Evolutionary conservation across 2,113 vertebrate genomes (phyloP), one percentile per base, ranked within the genome.

Genomic region (Arizona elegans): DNA sequence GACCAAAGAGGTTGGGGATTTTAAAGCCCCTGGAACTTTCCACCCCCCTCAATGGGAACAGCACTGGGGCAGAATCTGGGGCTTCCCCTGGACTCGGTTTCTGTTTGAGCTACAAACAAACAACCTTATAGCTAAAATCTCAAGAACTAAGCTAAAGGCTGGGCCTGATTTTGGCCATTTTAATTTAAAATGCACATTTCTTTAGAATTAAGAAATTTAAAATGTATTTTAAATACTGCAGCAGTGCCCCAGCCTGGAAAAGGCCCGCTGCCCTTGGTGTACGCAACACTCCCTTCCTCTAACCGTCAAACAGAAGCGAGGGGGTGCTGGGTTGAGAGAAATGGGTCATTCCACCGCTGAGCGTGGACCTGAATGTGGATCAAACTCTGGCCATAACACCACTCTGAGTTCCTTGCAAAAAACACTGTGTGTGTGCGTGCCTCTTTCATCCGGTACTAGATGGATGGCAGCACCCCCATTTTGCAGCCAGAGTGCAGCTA

Each of bases 261-360:
- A n/a, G 62, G 29, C 29, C 29, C 26, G 11, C 62, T n/a, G 29
- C 4, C 62, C 62, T 70, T n/a, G 62, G 62, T 5, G 29, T 6
- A n/a, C 1, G 12, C 29, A n/a, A n/a, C 12, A 1, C 29, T 5
- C 62, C 1, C 11, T n/a, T n/a, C 11, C 4, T 29, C 62, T 29
- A n/a, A 1, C 11, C 11, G 1, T 29, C 62, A 5, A n/a, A 1
- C 11, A 1, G 62, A 3, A 29, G 26, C 0, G 10, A 12, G 62
- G 11, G 1, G 11, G 12, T 12, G 26, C 26, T 70, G 62, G 62
- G 29, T 15, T 15, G 62, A 65, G 11, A 65, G 62, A 70, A 70
- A 70, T 5, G 62, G 29, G 11, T 12, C 29, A n/a, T 29, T 65
- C 24, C 11, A 26, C 26, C 0, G 0, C 62, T n/a, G 62, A 70